Evolutionary conservation across 2,888 invertebrate genomes (phyloP), one percentile per base, ranked within the genome.

Genomic region (Piscicola geometra): DNA sequence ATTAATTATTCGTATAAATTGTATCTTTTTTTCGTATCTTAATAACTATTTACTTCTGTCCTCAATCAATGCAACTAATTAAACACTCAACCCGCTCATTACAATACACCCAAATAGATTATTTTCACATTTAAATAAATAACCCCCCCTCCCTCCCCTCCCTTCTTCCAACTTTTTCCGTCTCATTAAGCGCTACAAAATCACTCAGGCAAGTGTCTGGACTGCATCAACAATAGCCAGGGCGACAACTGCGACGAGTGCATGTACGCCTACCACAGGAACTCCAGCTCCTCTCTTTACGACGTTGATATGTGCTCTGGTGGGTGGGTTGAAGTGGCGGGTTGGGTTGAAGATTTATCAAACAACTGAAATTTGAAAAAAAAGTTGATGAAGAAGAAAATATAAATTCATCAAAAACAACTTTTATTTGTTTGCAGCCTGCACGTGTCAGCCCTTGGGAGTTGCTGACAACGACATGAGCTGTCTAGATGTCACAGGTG

Each of bases 151-250:
- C n/a, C n/a, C n/a, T n/a, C n/a, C n/a, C n/a, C n/a, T n/a, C n/a
- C n/a, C n/a, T n/a, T n/a, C n/a, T n/a, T n/a, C n/a, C n/a, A n/a
- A n/a, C n/a, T n/a, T n/a, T n/a, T n/a, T n/a, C n/a, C n/a, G n/a
- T n/a, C n/a, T n/a, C n/a, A n/a, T n/a, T n/a, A n/a, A n/a, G n/a
- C n/a, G n/a, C n/a, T n/a, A 18, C 60, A 56, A 56, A 5, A 9
- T 25, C 21, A 56, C 60, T 3, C 1, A 35, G 73, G 73, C 25
- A 18, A 35, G 5, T 82, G 82, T 76, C 66, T 80, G 70, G 50
- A 75, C 41, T 82, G 82, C 68, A 35, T 52, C 1, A 80, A 82
- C 78, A 81, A 81, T 77, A 82, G 82, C 5, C 76, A 75, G 15
- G 81, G 82, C 0, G 30, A 36, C 18, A 77, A 78, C 67, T 82